phyloP scores from a whole-genome alignment of 2,113 vertebrate genomes.

The Rhinoderma darwinii region DNA sequence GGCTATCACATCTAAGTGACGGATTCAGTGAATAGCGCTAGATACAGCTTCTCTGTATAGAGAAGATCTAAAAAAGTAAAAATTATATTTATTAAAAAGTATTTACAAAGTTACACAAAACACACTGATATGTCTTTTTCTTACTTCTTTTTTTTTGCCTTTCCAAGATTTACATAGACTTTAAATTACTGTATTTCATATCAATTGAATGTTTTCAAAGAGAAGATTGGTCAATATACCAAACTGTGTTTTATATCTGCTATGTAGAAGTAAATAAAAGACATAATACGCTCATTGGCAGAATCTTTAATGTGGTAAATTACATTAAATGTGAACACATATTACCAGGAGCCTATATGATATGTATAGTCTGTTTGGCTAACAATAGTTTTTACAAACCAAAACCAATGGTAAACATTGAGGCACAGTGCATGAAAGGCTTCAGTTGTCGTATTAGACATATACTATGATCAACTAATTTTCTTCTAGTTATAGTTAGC shows the following conservation, averaged over 20 bases:
- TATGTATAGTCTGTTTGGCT: not conserved
- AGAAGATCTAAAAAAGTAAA: too few relatives aligned
- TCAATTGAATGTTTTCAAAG: not conserved
- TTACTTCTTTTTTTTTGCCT: too few relatives aligned
- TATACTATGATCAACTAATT: not conserved
- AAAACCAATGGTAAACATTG: too few relatives aligned
- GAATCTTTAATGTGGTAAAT: not conserved
- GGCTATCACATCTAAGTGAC: too few relatives aligned
- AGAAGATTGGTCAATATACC: not conserved
- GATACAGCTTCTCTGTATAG: too few relatives aligned
- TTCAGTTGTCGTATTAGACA: not conserved
- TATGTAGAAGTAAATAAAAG: not conserved
- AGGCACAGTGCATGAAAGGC: not conserved
- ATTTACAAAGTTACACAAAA: too few relatives aligned
- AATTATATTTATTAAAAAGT: too few relatives aligned
- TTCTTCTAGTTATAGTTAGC: not conserved
- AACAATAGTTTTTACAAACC: not conserved
- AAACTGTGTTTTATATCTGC: not conserved
- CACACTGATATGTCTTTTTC: too few relatives aligned
- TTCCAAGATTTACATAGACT: too few relatives aligned
- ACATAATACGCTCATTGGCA: too few relatives aligned
- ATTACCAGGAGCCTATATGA: not conserved
- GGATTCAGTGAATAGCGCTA: too few relatives aligned
- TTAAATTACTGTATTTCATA: not conserved
- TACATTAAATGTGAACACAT: not conserved